phyloP scores from a whole-genome alignment of 1,140 invertebrate species.

The Pogonognathellus flavescens region DNA sequence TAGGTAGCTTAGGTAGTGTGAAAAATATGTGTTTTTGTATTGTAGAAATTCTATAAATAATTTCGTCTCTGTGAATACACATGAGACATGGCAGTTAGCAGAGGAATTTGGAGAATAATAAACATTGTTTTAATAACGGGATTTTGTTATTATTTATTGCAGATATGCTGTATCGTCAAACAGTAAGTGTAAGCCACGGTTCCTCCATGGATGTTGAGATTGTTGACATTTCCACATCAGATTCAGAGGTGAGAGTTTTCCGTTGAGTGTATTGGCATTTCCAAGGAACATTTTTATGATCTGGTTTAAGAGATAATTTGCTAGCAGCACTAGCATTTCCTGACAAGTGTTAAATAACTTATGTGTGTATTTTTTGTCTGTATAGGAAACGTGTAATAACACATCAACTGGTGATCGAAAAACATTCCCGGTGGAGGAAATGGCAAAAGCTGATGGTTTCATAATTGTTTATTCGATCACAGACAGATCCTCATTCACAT shows the following conservation, averaged over 20 bases:
- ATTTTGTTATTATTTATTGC: slow-evolving; percentile 60
- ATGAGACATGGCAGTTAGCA: no score
- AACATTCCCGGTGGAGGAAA: slow-evolving; percentile 73
- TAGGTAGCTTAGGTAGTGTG: no score
- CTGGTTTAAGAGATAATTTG: no score
- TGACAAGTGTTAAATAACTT: background rate
- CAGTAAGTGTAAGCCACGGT: slow-evolving; percentile 77
- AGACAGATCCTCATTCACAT: slow-evolving; percentile 76
- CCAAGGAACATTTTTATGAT: no score
- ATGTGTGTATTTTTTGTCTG: background rate
- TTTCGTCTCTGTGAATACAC: no score
- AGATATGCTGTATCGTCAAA: slow-evolving; percentile 83
- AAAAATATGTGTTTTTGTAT: no score
- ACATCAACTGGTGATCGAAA: slow-evolving; percentile 25
- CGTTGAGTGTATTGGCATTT: background rate
- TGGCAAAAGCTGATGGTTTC: slow-evolving; percentile 84
- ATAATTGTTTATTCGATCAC: slow-evolving; percentile 84
- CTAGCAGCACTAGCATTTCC: no score
- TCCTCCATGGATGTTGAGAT: slow-evolving; percentile 81
- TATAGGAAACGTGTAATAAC: slow-evolving; percentile 16
- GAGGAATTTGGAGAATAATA: background rate
- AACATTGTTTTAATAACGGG: background rate
- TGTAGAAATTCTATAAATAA: background rate
- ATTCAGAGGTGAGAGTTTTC: slow-evolving; percentile 11
- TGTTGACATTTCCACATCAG: slow-evolving; percentile 78